These are phyloP conservation scores for Narcine bancroftii DNA, from an alignment of 2,113 vertebrate species.

Conservation along the genomic window DNA sequence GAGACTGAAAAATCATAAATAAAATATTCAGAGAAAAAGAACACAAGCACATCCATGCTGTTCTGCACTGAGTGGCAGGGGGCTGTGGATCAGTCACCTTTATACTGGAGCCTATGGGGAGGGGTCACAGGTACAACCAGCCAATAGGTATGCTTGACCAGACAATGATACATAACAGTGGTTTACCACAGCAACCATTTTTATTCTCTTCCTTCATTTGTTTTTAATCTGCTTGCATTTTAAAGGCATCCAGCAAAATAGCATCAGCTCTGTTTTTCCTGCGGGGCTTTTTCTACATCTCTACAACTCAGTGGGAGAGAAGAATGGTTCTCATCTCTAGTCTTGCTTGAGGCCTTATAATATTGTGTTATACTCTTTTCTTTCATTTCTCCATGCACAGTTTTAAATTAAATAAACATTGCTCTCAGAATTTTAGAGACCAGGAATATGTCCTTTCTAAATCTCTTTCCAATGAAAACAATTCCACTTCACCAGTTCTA, in stretches of 20 bases:
- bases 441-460: not conserved
- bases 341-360: not conserved
- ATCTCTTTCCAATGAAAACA: not conserved
- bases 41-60: no score
- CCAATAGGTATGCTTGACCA: no score
- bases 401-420: slow-evolving; percentile 6
- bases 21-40: no score
- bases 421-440: not conserved
- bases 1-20: no score
- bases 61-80: no score
- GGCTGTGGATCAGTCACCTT: no score
- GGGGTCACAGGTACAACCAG: no score
- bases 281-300: not conserved
- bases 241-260: slow-evolving; percentile 6
- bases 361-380: slow-evolving; percentile 15
- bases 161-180: no score
- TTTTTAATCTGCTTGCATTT: not conserved
- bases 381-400: not conserved
- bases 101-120: no score
- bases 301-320: slow-evolving; percentile 4
- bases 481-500: not conserved
- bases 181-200: no score
- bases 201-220: not conserved
- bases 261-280: not conserved
- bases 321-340: slow-evolving; percentile 19